phyloP scores from a whole-genome alignment of 2,113 vertebrate genomes.

The Zosterops hypoxanthus region DNA sequence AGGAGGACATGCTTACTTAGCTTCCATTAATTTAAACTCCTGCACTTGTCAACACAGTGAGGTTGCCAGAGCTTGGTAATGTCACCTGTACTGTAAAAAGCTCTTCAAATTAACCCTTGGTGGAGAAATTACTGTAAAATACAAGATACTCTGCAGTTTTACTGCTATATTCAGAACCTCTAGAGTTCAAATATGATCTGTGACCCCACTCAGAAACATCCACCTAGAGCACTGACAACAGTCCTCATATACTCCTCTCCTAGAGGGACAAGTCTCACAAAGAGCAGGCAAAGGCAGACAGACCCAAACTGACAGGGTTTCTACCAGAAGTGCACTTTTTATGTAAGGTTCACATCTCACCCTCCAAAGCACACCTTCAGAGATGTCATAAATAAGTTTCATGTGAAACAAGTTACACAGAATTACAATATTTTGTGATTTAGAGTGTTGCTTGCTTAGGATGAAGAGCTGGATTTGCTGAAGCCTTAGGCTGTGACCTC shows the following conservation, averaged over 20 bases:
- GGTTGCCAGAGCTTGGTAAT: not conserved
- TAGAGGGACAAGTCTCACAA: accelerated
- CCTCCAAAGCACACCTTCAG: not conserved
- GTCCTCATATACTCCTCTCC: not conserved
- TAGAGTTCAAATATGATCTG: not conserved
- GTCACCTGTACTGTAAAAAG: no score
- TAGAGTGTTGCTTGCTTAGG: no score
- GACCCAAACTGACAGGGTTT: not conserved
- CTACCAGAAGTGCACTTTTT: not conserved
- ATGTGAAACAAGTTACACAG: accelerated
- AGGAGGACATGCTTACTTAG: not conserved
- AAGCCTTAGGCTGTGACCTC: no score
- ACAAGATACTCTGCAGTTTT: not conserved
- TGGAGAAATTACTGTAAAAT: not conserved
- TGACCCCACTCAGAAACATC: accelerated
- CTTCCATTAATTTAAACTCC: not conserved
- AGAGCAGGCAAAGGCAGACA: not conserved
- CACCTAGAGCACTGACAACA: not conserved
- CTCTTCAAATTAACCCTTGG: not conserved
- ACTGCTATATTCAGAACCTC: not conserved
- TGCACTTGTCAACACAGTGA: not conserved
- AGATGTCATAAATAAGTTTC: not conserved
- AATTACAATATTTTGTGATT: not conserved
- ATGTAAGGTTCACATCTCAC: not conserved
- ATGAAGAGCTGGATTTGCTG: not conserved